These are phyloP conservation scores for Centropus unirufus DNA, from an alignment of 2,113 vertebrate genomes.

Conservation along the genomic window DNA sequence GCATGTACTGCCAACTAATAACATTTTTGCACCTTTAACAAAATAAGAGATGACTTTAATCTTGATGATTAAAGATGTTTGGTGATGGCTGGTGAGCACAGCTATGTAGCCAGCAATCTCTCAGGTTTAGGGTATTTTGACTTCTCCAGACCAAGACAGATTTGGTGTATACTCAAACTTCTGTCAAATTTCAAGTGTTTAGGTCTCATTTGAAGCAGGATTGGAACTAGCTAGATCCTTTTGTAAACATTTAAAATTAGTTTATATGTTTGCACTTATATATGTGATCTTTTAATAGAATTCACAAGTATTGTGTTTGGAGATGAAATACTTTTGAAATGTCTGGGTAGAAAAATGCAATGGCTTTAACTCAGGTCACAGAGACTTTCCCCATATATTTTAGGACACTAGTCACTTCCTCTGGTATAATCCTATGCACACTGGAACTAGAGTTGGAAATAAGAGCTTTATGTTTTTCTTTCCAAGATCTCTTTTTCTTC, in stretches of 20 bases:
- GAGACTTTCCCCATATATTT: background rate
- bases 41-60: background rate
- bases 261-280: background rate
- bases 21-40: background rate
- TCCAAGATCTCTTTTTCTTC: background rate
- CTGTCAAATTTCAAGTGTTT: background rate
- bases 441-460: background rate
- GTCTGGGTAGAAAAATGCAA: background rate
- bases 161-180: background rate
- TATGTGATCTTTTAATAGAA: background rate
- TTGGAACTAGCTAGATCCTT: background rate
- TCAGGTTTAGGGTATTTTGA: background rate
- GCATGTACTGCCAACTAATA: fast-evolving
- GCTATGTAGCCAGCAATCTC: background rate
- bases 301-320: background rate
- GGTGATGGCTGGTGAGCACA: background rate
- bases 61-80: background rate
- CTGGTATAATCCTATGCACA: background rate
- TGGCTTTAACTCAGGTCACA: background rate
- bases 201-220: background rate
- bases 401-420: background rate
- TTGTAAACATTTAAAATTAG: background rate
- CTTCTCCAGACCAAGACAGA: background rate
- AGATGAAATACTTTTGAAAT: background rate
- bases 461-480: background rate